Conservation (phyloP, 2,888 invertebrate genomes). For the Panzeria rudis region DNA sequence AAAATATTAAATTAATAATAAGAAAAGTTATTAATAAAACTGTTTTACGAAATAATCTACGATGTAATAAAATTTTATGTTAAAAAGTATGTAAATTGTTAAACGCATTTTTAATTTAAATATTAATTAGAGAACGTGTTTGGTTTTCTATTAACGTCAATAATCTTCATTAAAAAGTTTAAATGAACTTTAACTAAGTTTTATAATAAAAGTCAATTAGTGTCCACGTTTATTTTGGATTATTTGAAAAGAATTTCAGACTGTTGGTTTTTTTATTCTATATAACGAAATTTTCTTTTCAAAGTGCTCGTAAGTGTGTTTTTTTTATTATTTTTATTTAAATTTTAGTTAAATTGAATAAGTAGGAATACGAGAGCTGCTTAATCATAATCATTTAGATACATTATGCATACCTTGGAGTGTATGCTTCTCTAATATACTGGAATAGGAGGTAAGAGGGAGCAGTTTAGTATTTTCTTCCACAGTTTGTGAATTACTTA, state of each 20-base stretch:
- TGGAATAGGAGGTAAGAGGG: conserved; percentile 6
- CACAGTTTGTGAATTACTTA: conserved; percentile 10
- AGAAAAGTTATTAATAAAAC: neutral
- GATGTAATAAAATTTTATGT: neutral
- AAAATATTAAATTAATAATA: conserved; percentile 9
- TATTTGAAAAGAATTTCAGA: conserved; percentile 4
- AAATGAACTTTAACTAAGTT: conserved; percentile 20
- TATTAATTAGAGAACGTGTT: conserved; percentile 4
- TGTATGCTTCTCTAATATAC: conserved; percentile 5
- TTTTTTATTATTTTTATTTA: conserved; percentile 43
- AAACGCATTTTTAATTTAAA: conserved; percentile 11
- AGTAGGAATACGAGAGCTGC: conserved; percentile 55
- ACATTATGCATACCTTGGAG: conserved; percentile 30
- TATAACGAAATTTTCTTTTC: conserved; percentile 27
- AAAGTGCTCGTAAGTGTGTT: neutral
- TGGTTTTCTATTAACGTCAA: neutral
- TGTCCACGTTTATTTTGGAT: neutral
- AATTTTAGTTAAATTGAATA: conserved; percentile 63
- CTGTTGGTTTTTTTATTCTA: conserved; percentile 4
- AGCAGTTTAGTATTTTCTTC: conserved; percentile 40
- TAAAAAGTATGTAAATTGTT: conserved; percentile 15
- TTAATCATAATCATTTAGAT: conserved; percentile 52
- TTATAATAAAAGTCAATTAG: conserved; percentile 17
- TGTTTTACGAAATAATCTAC: neutral
- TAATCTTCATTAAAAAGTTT: neutral